Evolutionary conservation across 2,888 invertebrate genomes (phyloP).

Genomic region (Tetranychus truncatus): DNA sequence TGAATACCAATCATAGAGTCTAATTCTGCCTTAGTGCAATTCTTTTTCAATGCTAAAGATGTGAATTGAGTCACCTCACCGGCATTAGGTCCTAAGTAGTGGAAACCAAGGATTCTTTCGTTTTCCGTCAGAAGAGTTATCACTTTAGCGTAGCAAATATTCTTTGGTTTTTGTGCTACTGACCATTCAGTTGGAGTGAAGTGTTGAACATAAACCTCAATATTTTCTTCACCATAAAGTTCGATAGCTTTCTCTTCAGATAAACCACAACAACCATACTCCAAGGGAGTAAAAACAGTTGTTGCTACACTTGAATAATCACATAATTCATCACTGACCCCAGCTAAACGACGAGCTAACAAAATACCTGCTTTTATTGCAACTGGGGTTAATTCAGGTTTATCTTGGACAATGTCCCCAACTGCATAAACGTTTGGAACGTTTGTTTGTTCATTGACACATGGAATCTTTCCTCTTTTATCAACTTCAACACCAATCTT

Average conservation of each 20-base stretch:
- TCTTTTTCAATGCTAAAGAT: slow-evolving; percentile 60
- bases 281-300: slow-evolving; percentile 84
- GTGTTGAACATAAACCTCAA: slow-evolving; percentile 80
- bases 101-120: slow-evolving; percentile 56
- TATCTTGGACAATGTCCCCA: slow-evolving; percentile 54
- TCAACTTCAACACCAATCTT: slow-evolving; percentile 51
- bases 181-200: slow-evolving; percentile 92
- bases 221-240: slow-evolving; percentile 54
- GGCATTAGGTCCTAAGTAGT: slow-evolving; percentile 73
- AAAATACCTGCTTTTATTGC: slow-evolving; percentile 76
- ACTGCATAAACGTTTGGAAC: slow-evolving; percentile 74
- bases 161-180: slow-evolving; percentile 65
- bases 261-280: slow-evolving; percentile 83
- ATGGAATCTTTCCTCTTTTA: slow-evolving; percentile 47
- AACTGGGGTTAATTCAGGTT: slow-evolving; percentile 86
- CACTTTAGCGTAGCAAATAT: slow-evolving; percentile 74
- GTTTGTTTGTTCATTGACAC: slow-evolving; percentile 60
- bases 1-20: slow-evolving; percentile 75
- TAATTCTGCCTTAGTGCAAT: slow-evolving; percentile 58
- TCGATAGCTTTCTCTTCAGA: slow-evolving; percentile 65
- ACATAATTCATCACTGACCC: slow-evolving; percentile 21
- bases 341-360: slow-evolving; percentile 44
- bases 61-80: slow-evolving; percentile 90
- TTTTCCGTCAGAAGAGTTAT: slow-evolving; percentile 35
- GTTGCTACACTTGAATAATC: slow-evolving; percentile 51